A percentile compares a stretch with the other conserved stretches of the same genome.
Conservation (phyloP, 2,113 vertebrate species). For the Podarcis cretensis region DNA sequence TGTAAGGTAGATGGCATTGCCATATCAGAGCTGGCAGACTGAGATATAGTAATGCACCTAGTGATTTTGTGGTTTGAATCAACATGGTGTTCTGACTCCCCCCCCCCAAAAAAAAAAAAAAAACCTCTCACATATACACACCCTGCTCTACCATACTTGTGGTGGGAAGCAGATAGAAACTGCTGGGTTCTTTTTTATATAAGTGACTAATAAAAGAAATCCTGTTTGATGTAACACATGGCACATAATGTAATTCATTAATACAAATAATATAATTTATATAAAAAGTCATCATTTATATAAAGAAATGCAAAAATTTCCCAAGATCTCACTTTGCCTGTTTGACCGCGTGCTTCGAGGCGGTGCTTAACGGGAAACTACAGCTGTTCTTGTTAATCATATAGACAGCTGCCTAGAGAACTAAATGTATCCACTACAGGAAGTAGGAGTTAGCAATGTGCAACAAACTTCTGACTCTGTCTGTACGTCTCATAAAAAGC, state of each 20-base stretch:
- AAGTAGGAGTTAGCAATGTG: slow-evolving; percentile 54
- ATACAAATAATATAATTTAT: not conserved
- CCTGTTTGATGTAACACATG: not conserved
- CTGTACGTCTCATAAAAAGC: slow-evolving; percentile 11
- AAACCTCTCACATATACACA: no score
- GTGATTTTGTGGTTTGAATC: no score
- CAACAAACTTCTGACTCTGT: slow-evolving; percentile 17
- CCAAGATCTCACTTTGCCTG: slow-evolving; percentile 1
- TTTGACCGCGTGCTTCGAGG: slow-evolving; percentile 20
- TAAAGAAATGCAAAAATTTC: slow-evolving; percentile 6
- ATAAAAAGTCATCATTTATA: not conserved
- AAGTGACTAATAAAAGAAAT: not conserved
- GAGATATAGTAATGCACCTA: not conserved
- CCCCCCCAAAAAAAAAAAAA: no score
- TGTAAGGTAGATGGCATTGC: not conserved
- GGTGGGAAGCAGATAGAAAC: not conserved
- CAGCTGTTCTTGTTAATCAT: slow-evolving; percentile 65
- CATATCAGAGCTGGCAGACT: not conserved
- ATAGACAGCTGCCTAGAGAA: slow-evolving; percentile 56
- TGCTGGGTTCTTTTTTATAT: not conserved
- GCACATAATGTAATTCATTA: no score
- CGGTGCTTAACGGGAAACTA: slow-evolving; percentile 58
- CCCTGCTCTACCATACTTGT: not conserved
- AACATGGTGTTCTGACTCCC: no score
- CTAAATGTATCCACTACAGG: slow-evolving; percentile 46